Evolutionary conservation across 2,797 vertebrate species (phyloP).

Genomic region (Podargus strigoides): DNA sequence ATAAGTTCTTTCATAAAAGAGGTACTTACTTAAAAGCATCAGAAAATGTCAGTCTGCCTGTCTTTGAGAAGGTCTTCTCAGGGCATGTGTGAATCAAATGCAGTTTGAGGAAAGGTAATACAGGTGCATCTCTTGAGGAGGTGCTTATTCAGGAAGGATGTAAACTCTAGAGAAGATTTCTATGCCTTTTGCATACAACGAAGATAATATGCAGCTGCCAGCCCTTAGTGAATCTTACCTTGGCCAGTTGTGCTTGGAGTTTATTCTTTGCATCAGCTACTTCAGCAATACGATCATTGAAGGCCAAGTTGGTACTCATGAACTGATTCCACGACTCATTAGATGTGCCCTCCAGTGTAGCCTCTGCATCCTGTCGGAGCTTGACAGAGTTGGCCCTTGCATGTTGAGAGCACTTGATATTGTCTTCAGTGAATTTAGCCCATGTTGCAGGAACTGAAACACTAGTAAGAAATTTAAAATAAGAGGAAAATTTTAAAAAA

Average conservation of each 20-base stretch:
- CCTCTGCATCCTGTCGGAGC: constrained; percentile 64
- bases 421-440: constrained; percentile 71
- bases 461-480: not conserved
- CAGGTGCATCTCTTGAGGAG: not conserved
- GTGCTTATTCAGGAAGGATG: not conserved
- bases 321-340: constrained; percentile 72
- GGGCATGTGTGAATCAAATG: rapidly evolving
- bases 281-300: constrained; percentile 45
- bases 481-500: not conserved
- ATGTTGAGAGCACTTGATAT: constrained; percentile 66
- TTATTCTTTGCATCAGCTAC: constrained; percentile 68
- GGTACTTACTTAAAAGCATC: not conserved
- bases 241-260: constrained; percentile 65
- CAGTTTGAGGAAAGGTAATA: not conserved
- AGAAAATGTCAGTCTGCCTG: not conserved
- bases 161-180: not conserved
- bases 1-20: not conserved
- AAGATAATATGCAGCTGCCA: not conserved
- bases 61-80: not conserved
- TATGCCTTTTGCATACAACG: not conserved
- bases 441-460: constrained; percentile 56
- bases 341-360: constrained; percentile 27
- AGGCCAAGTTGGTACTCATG: constrained; percentile 68
- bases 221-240: constrained; percentile 25
- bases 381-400: constrained; percentile 63